phyloP scores from a whole-genome alignment of 2,113 vertebrate species.

The Channa argus region DNA sequence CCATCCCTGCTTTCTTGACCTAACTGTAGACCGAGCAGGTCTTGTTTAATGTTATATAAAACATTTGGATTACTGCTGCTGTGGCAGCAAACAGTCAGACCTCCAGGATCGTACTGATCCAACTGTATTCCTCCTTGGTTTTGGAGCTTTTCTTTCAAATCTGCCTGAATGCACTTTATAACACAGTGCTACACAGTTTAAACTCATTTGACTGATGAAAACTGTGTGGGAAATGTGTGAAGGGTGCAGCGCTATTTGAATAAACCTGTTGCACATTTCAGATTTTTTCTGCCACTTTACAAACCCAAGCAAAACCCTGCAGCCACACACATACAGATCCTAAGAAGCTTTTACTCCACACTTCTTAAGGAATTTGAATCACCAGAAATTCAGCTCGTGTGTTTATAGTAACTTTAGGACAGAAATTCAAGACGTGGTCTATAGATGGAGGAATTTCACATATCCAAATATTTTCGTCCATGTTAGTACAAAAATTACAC shows the following conservation, averaged over 20 bases:
- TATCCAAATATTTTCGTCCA: background rate
- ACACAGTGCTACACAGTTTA: background rate
- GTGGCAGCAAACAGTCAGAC: constrained; percentile 4
- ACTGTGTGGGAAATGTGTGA: too few species aligned
- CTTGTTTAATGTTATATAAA: background rate
- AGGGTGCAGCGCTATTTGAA: too few species aligned
- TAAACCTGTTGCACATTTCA: too few species aligned
- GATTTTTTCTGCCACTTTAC: constrained; percentile 15
- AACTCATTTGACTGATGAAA: background rate
- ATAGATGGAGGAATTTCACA: background rate
- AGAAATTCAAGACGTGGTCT: constrained; percentile 7
- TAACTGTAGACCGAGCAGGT: background rate
- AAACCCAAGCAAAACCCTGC: constrained; percentile 27
- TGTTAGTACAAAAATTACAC: background rate
- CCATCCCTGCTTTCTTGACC: background rate
- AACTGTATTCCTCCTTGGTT: background rate
- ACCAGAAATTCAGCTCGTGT: background rate
- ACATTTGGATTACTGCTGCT: constrained; percentile 14
- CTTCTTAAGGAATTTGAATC: constrained; percentile 1
- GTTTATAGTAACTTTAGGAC: constrained; percentile 8
- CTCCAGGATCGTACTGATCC: background rate
- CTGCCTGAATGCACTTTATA: too few species aligned
- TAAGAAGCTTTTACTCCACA: constrained; percentile 30
- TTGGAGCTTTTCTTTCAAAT: too few species aligned
- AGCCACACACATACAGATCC: constrained; percentile 13